Conservation (phyloP, 2,888 invertebrate species). For the Smittia sp. region DNA sequence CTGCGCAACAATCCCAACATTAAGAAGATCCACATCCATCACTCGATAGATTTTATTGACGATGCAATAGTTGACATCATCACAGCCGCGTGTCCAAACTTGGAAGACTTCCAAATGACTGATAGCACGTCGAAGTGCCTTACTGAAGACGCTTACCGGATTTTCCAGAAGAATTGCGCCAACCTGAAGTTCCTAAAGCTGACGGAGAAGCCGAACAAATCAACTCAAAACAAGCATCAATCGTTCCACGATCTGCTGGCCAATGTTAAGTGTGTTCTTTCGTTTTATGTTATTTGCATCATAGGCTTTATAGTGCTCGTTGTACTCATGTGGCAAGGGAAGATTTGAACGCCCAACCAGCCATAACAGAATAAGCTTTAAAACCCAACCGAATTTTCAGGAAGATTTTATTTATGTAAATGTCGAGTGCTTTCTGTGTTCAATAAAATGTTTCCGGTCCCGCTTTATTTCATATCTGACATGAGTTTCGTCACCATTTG, state of each 20-base stretch:
- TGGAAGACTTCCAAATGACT: conserved; percentile 31
- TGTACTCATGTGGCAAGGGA: conserved; percentile 10
- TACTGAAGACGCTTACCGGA: neutral
- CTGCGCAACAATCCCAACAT: conserved; percentile 22
- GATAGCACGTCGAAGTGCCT: conserved; percentile 25
- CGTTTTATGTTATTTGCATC: conserved; percentile 31
- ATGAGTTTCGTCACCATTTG: conserved; percentile 62
- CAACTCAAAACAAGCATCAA: conserved; percentile 25
- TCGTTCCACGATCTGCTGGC: conserved; percentile 29
- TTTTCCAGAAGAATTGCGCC: conserved; percentile 25
- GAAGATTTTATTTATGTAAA: neutral
- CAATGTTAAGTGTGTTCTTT: conserved; percentile 33
- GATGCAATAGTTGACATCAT: conserved; percentile 30
- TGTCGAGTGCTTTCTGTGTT: neutral
- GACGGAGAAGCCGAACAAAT: neutral
- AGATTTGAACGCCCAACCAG: conserved; percentile 20
- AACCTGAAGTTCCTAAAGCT: conserved; percentile 13
- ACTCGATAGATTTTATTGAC: conserved; percentile 35
- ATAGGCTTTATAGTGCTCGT: conserved; percentile 19
- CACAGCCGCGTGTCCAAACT: neutral
- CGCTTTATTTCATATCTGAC: neutral
- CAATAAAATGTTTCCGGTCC: neutral
- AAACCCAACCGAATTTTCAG: neutral
- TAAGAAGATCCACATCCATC: conserved; percentile 25
- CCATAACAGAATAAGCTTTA: neutral